Evolutionary conservation across 1,140 invertebrate species (phyloP).

Genomic region (Drosophila gunungcola): DNA sequence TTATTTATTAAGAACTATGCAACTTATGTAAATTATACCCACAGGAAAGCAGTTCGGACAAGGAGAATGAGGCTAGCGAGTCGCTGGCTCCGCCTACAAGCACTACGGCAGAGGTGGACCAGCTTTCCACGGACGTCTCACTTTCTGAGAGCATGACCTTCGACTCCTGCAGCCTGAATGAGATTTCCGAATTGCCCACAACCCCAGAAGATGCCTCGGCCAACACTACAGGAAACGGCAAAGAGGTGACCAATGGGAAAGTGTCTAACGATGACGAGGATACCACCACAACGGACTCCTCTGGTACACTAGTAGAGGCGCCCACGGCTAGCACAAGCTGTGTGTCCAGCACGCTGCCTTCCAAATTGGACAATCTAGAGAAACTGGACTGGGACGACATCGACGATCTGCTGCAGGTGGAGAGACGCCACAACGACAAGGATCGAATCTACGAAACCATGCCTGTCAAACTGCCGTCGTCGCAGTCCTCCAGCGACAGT

Average conservation of each 20-base stretch:
- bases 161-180: conserved; percentile 80
- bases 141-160: conserved; percentile 84
- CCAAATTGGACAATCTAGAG: conserved; percentile 89
- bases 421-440: conserved; percentile 88
- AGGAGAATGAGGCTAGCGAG: conserved; percentile 82
- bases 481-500: conserved; percentile 80
- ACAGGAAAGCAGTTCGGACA: conserved; percentile 78
- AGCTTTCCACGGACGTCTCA: conserved; percentile 80
- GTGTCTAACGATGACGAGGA: conserved; percentile 58
- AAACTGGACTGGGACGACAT: conserved; percentile 88
- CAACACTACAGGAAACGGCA: conserved; percentile 86
- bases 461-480: conserved; percentile 88
- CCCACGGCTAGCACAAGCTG: conserved; percentile 85
- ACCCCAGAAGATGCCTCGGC: conserved; percentile 85
- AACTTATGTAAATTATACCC: not conserved
- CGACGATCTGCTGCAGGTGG: conserved; percentile 89
- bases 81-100: conserved; percentile 69
- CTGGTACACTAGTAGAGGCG: conserved; percentile 56
- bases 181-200: conserved; percentile 73
- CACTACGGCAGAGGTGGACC: conserved; percentile 71
- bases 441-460: conserved; percentile 90
- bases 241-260: conserved; percentile 53
- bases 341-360: conserved; percentile 88
- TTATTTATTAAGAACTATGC: not conserved
- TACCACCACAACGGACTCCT: conserved; percentile 71